Evolutionary conservation across 1,140 invertebrate genomes (phyloP), one percentile per base, ranked within the genome.

Genomic region (Calephelis virginiensis): DNA sequence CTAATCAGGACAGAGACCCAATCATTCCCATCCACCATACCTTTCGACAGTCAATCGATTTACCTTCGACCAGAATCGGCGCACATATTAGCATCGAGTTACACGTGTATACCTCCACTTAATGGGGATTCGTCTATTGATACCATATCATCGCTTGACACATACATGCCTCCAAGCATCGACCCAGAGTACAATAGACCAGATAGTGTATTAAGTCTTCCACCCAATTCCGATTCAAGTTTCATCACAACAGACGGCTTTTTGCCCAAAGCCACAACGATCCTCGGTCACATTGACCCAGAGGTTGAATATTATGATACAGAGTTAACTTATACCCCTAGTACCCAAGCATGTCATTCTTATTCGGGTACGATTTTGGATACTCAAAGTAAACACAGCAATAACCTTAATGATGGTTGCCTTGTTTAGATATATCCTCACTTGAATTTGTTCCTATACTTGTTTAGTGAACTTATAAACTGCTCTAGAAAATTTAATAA

Each of bases 41-140:
- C 53, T 38, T 91, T 79, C 76, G 91, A 92, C 68, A 75, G 89
- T 13, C 83, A 86, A 63, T 91, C 90, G 8, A 90, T 89, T 5
- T 92, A 92, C 81, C 89, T 92, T 68, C 72, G 91, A 61, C 90
- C 91, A 1, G 91, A 92, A 69, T 92, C 91, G 4, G 91, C 91
- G 4, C 91, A 92, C 76, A 84, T 92, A 11, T 79, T 92, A n/a
- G 89, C 91, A 6, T 92, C 91, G 48, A 92, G 90, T 70, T 92
- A 92, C 73, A 91, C 85, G 0, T 91, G 91, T 62, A 73, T 76
- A 61, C 81, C 83, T 6, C 76, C 85, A 6, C 64, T 86, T n/a
- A 86, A 82, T 66, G 85, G 80, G 13, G 85, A 87, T 59, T 84
- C 78, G 9, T 83, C 83, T n/a, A 83, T 88, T 61, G 87, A 91